Evolutionary conservation across 2,797 vertebrate genomes (phyloP), one percentile per base, ranked within the genome.

Genomic region (Sebastes dallii): DNA sequence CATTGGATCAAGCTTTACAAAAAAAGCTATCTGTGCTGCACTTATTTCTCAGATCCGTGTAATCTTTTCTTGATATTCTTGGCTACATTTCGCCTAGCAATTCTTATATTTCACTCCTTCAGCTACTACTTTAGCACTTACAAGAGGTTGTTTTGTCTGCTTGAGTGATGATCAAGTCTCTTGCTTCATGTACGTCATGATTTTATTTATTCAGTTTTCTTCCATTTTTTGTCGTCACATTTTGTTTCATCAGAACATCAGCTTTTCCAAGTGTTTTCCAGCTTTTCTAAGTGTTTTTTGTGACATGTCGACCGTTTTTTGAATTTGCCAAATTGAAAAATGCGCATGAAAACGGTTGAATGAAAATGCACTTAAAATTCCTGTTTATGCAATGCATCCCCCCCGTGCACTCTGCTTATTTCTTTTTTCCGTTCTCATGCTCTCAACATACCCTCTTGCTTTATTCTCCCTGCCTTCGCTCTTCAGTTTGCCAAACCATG

Each of bases 401-500:
- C 42, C 46, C 42, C 42, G 42, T 50, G 42, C 42, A 50, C 42
- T 18, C 16, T 50, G 46, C 46, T 50, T 50, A 9, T 50, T 50
- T 8, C 6, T 0, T 18, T 18, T 50, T 50, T 50, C 46, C 18
- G 46, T 50, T 50, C 46, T 50, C 46, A 50, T 50, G 46, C 46
- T 8, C 18, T 50, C 46, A 8, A 20, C 46, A 8, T 50, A 8
- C 46, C 46, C 8, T 50, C 18, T 20, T 50, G 18, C 46, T 50
- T 20, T n/a, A 50, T 50, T 50, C 42, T 50, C 16, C 18, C 42
- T 50, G 42, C 42, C 42, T 50, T 50, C 42, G 52, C 52, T 54
- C n/a, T 22, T 73, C 25, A 25, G 6, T 80, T 24, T 74, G 72
- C 65, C 80, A 75, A 77, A 73, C 67, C 22, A 65, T 75, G 54